Evolutionary conservation across 1,140 invertebrate genomes (phyloP).

Genomic region (Neodiprion pinetum): DNA sequence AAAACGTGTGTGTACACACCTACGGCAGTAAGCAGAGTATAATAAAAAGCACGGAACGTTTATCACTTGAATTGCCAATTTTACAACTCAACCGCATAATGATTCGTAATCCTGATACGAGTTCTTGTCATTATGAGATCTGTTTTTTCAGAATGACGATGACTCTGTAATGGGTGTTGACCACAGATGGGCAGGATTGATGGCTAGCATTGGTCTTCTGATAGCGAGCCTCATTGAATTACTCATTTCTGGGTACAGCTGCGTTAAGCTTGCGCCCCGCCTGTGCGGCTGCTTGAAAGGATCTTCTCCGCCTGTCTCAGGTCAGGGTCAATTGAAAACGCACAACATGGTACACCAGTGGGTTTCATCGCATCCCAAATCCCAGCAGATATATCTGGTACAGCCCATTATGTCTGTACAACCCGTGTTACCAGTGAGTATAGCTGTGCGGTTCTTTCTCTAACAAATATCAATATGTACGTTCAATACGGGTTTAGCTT

Average conservation of each 20-base stretch:
- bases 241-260: constrained; percentile 54
- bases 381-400: constrained; percentile 54
- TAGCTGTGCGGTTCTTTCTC: background rate
- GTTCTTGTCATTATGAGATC: background rate
- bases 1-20: too few species aligned
- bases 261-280: constrained; percentile 54
- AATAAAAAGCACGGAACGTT: too few species aligned
- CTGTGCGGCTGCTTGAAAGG: constrained; percentile 50
- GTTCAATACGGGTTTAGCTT: background rate
- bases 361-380: constrained; percentile 55
- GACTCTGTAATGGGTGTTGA: constrained; percentile 40
- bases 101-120: too few species aligned
- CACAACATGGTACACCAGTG: constrained; percentile 60
- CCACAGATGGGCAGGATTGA: constrained; percentile 48
- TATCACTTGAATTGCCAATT: too few species aligned
- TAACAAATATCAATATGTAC: background rate
- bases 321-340: constrained; percentile 49
- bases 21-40: too few species aligned
- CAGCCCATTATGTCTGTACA: constrained; percentile 54
- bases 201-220: constrained; percentile 54
- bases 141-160: constrained; percentile 38
- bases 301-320: constrained; percentile 11
- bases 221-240: constrained; percentile 52
- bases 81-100: too few species aligned
- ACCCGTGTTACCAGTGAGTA: constrained; percentile 54